Base-by-base conservation (phyloP, 1,140 invertebrate genomes). In the Magallana ariakensis region DNA sequence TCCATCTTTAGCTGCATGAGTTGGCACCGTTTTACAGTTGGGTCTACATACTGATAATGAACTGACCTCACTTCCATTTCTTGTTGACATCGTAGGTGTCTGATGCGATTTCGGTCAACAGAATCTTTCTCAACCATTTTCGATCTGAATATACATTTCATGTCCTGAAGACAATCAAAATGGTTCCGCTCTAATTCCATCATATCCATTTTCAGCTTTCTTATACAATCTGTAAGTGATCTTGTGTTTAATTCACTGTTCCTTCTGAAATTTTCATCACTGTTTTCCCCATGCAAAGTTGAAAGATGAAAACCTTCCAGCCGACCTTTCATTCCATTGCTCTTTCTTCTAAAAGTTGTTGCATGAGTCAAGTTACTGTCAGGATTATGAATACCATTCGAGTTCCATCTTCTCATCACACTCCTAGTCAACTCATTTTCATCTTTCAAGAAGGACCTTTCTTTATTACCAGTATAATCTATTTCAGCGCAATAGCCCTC, bases 321-420 rank as follows among this genome's bases (percentile, higher is more conserved):
- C 75, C 62, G 7, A n/a, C 88, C 84, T 60, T 56, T 70, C 19
- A 80, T 15, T 15, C 55, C 33, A 80, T 15, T 15, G 46, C 62
- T 70, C 26, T 84, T 84, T 33, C 33, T 84, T 16, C 80, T 84
- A 2, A 83, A 13, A 13, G 75, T 66, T 46, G 80, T 75, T 33
- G 80, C 80, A 66, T 13, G 75, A 3, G 88, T 85, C 55, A 89
- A 58, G 46, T 89, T 89, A 15, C 54, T 87, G 15, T 89, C 86
- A 33, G 88, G 88, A 57, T 85, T 87, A 55, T 89, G 88, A 56
- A 89, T 89, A 15, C 85, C 88, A 26, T 53, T 19, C 26, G 58
- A 85, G 7, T 66, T 80, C 88, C 88, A 89, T 55, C 83, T 85
- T 26, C 53, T 62, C 83, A 85, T 88, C 33, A 88, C 87, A 58